Base-by-base conservation (phyloP, 2,113 vertebrate genomes). In the Anarrhichthys ocellatus region DNA sequence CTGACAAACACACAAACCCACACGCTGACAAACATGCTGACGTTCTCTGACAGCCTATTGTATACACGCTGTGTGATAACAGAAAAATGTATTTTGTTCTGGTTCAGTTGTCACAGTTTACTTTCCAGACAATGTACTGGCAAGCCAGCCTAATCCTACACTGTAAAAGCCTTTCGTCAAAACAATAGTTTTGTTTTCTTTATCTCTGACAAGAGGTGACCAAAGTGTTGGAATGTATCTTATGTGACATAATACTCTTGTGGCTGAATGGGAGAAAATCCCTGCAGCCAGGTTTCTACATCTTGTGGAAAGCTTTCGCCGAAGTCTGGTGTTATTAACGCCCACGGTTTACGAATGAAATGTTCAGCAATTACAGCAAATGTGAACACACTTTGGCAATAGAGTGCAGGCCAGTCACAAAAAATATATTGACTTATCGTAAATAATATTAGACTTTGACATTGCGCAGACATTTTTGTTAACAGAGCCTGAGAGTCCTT, bases 1-100 rank as follows among this genome's bases (percentile, higher is more conserved):
- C 61, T 58, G 48, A 83, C 58, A 61, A 68, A 61, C 73, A 74
- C 52, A 61, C 62, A 61, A 72, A 56, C 68, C 69, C 52, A 61
- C 50, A 46, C 17, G 32, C 75, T 42, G 24, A 67, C 46, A 67
- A n/a, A 44, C 22, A 83, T 8, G 65, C 63, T 27, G 72, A 36
- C 56, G 50, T 32, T 34, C 24, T 63, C 42, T 44, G 65, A 46
- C 58, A 48, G 14, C 10, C 38, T 50, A 77, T 73, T 59, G 59
- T 74, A 27, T 22, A 14, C 56, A 75, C 3, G 36, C 38, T 52
- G 65, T 18, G 27, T 14, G 63, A 58, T 20, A 54, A 70, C 46
- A 56, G 54, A 65, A 54, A 46, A 63, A 54, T 62, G 38, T 15
- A 15, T 29, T 50, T 52, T 44, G 58, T 17, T n/a, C 7, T 69